Evolutionary conservation across 2,797 vertebrate genomes (phyloP).

Genomic region (Xerus rutilus): DNA sequence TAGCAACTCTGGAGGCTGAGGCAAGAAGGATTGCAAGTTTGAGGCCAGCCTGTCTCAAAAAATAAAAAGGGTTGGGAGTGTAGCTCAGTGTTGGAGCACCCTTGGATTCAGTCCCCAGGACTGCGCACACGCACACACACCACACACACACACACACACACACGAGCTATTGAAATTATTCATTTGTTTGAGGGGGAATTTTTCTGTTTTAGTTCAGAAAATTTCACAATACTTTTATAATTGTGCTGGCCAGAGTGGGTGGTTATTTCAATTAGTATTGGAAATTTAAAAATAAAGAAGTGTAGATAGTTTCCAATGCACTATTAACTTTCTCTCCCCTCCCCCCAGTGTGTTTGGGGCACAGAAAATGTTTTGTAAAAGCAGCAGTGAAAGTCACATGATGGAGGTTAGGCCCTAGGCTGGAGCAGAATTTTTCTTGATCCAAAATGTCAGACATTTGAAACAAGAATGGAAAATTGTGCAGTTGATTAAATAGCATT

Average conservation of each 20-base stretch:
- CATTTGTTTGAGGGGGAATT: not conserved
- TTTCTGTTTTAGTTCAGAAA: slow-evolving; percentile 27
- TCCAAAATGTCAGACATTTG: slow-evolving; percentile 48
- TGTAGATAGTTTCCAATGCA: not conserved
- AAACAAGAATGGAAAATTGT: not conserved
- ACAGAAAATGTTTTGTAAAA: slow-evolving; percentile 37
- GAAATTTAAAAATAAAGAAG: not conserved
- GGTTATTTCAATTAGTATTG: slow-evolving; percentile 32
- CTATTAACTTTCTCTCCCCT: not conserved
- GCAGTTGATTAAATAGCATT: not conserved
- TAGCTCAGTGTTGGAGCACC: too few species aligned
- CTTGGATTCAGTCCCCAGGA: too few species aligned
- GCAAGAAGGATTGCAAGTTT: too few species aligned
- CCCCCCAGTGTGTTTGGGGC: not conserved
- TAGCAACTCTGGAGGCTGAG: too few species aligned
- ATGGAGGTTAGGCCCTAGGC: not conserved
- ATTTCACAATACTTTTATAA: not conserved
- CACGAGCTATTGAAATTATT: not conserved
- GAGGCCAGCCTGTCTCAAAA: too few species aligned
- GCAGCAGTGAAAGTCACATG: not conserved
- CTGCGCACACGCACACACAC: too few species aligned
- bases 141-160: too few species aligned
- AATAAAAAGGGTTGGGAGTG: too few species aligned
- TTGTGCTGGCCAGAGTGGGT: not conserved
- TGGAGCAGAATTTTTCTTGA: slow-evolving; percentile 1